Evolutionary conservation across 2,888 invertebrate genomes (phyloP), one percentile per base, ranked within the genome.

Genomic region (Tholera decimalis): DNA sequence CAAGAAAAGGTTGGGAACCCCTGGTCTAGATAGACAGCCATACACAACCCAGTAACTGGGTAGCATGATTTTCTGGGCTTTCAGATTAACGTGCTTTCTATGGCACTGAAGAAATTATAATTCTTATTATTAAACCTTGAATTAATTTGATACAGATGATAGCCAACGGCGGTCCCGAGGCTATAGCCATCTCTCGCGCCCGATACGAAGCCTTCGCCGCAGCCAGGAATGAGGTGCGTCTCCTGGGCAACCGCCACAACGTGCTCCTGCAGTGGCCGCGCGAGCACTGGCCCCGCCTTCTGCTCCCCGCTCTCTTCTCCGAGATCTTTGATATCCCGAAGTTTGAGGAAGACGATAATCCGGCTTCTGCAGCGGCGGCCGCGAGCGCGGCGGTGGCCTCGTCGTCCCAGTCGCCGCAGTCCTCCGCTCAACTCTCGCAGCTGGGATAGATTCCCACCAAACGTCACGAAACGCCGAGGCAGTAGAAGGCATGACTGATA

Each of bases 251-350:
- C 47, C 97, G 98, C 79, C 99, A 99, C 93, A 96, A 97, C 80
- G 97, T 97, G 78, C 97, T 98, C 85, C 96, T 99, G 85, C 97
- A 97, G 89, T 99, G 99, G 99, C 98, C 98, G 94, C 97, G 99
- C 80, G 96, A 97, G 85, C 97, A 98, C 93, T 99, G 99, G 99
- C 96, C 97, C 66, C 97, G 97, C 84, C 96, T 98, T 66, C 96
- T 97, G 73, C 96, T 99, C 84, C 99, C 99, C 50, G 98, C 99
- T 3, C 96, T 99, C 60, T 99, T 99, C 94, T 98, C 99, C 37
- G 99, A 99, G 94, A 98, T 99, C 84, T 99, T 99, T 94, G 99
- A 99, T 96, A 99, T 99, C 93, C 98, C 98, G 80, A 98, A 92
- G 74, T 60, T 65, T 4, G 91, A 90, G 3, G 93, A 91, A 13